Evolutionary conservation across 1,140 invertebrate species (phyloP).

Genomic region (Plectus sambesii): DNA sequence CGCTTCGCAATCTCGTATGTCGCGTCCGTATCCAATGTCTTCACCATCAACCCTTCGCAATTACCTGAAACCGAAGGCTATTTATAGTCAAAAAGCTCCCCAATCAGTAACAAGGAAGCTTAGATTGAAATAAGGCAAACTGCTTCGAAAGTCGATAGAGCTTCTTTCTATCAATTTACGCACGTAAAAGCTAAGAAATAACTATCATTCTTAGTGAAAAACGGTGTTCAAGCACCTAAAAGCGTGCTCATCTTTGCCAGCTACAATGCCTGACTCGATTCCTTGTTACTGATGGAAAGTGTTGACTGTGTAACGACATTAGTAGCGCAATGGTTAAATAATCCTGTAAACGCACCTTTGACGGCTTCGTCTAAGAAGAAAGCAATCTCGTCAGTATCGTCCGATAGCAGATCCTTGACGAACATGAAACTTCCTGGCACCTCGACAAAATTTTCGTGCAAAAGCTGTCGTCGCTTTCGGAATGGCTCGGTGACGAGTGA

Average conservation of each 20-base stretch:
- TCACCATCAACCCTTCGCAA: constrained; percentile 98
- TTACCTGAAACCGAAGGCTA: constrained; percentile 56
- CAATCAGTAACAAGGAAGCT: too few relatives aligned
- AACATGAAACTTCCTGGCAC: constrained; percentile 73
- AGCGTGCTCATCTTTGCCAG: too few relatives aligned
- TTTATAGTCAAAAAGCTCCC: constrained; percentile 14
- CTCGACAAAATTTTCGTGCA: constrained; percentile 53
- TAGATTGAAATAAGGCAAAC: too few relatives aligned
- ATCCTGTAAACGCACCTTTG: constrained; percentile 65
- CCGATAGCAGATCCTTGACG: constrained; percentile 70
- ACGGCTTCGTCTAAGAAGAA: constrained; percentile 89
- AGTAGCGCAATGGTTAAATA: constrained; percentile 6
- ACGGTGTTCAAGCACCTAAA: too few relatives aligned
- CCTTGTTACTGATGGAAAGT: too few relatives aligned
- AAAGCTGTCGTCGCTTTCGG: constrained; percentile 60
- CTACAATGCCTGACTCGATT: too few relatives aligned
- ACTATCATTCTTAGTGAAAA: too few relatives aligned
- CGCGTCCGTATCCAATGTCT: constrained; percentile 79
- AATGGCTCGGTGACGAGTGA: constrained; percentile 71
- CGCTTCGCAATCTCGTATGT: constrained; percentile 96
- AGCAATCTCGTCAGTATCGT: constrained; percentile 78
- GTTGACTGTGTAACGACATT: not conserved
- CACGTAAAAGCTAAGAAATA: too few relatives aligned
- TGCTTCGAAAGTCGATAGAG: too few relatives aligned
- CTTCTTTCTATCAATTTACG: too few relatives aligned